Conservation (phyloP, 1,140 invertebrate species). For the Lysiphlebus fabarum region DNA sequence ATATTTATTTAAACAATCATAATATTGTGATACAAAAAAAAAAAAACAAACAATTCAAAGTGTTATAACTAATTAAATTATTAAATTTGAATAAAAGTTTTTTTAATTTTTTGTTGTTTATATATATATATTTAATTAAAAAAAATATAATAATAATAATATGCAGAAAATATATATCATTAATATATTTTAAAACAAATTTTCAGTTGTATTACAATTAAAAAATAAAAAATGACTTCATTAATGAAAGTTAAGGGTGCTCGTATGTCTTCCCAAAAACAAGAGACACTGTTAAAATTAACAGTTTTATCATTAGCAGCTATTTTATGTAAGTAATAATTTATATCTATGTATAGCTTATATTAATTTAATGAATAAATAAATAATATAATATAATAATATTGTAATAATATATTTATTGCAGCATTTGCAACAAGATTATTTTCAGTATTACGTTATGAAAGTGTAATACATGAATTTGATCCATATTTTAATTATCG, state of each 20-base stretch:
- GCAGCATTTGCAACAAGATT: conserved; percentile 91
- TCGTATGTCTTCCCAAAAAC: conserved; percentile 78
- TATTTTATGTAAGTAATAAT: conserved; percentile 92
- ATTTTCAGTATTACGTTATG: conserved; percentile 95
- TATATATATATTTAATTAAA: too few species aligned
- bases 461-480: conserved; percentile 98
- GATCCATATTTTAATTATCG: conserved; percentile 99
- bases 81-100: too few species aligned
- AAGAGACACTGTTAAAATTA: conserved; percentile 91
- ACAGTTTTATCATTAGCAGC: conserved; percentile 87
- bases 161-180: too few species aligned
- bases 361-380: conserved; percentile 12
- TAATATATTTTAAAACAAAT: too few species aligned
- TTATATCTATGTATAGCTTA: conserved; percentile 13
- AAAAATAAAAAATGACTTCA: conserved; percentile 34
- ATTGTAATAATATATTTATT: conserved; percentile 51
- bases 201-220: neutral
- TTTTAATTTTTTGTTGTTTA: too few species aligned
- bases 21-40: too few species aligned
- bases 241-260: conserved; percentile 48
- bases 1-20: neutral
- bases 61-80: too few species aligned
- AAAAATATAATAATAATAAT: too few species aligned
- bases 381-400: neutral
- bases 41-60: too few species aligned